Conservation (phyloP, 2,113 vertebrate species). For the Tragelaphus strepsiceros region DNA sequence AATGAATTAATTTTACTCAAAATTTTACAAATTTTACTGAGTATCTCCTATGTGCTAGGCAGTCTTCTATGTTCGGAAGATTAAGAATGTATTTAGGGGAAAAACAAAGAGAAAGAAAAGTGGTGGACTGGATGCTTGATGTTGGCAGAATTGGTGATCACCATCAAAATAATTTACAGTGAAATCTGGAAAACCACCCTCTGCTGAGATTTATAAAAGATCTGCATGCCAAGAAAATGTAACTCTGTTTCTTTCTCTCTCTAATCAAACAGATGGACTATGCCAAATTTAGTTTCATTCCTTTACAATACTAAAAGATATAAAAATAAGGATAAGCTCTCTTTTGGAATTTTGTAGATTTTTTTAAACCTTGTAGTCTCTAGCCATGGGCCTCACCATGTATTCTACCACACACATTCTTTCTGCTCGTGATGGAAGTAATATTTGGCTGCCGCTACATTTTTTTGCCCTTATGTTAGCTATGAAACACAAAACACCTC, state of each 20-base stretch:
- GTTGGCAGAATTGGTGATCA: slow-evolving; percentile 7
- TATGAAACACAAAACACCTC: slow-evolving; percentile 77
- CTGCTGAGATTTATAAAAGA: slow-evolving; percentile 37
- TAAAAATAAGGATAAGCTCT: not conserved
- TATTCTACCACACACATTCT: slow-evolving; percentile 57
- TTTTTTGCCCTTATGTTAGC: slow-evolving; percentile 76
- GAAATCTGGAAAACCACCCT: slow-evolving; percentile 35
- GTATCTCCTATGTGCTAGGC: not conserved
- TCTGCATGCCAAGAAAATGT: slow-evolving; percentile 34
- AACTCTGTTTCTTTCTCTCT: slow-evolving; percentile 1
- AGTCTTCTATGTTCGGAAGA: not conserved
- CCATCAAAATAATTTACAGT: slow-evolving; percentile 36
- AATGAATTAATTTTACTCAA: not conserved
- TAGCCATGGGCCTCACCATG: slow-evolving; percentile 51
- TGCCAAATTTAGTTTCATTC: slow-evolving; percentile 59
- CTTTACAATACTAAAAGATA: slow-evolving; percentile 37
- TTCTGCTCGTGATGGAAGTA: slow-evolving; percentile 69
- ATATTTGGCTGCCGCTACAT: slow-evolving; percentile 61
- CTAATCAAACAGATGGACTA: slow-evolving; percentile 56
- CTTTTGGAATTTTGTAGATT: not conserved
- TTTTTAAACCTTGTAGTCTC: not conserved
- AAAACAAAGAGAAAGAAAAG: slow-evolving; percentile 5
- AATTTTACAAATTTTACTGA: not conserved
- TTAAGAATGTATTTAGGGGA: not conserved
- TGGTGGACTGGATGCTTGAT: not conserved